phyloP scores from a whole-genome alignment of 2,888 invertebrate species.

The Ectobius pallidus region DNA sequence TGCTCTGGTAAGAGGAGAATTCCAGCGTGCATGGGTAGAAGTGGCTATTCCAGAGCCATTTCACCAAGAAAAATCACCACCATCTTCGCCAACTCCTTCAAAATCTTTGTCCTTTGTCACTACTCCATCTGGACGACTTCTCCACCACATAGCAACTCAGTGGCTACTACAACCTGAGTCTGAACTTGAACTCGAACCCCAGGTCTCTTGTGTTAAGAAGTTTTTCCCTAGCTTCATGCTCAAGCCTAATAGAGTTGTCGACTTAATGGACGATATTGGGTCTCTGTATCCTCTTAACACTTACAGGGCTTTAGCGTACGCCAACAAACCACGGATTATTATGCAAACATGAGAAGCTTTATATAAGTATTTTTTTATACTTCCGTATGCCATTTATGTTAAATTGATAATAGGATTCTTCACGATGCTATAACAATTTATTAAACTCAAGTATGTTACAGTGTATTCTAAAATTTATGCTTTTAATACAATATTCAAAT shows the following conservation, averaged over 20 bases:
- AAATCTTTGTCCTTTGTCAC: neutral
- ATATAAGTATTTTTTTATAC: too few relatives aligned
- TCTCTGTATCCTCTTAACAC: neutral
- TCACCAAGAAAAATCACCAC: neutral
- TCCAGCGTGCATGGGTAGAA: constrained; percentile 68
- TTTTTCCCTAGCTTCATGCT: neutral
- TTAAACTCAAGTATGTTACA: too few relatives aligned
- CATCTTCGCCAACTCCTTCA: neutral
- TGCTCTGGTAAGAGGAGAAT: constrained; percentile 61
- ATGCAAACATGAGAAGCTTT: too few relatives aligned
- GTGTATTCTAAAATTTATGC: too few relatives aligned
- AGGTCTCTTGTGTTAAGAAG: neutral
- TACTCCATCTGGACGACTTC: neutral
- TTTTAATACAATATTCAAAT: too few relatives aligned
- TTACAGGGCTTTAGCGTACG: neutral
- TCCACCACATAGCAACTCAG: neutral
- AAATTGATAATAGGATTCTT: too few relatives aligned
- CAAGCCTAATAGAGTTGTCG: neutral
- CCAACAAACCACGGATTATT: neutral
- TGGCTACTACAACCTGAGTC: neutral
- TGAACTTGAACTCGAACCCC: neutral
- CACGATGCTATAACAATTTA: too few relatives aligned
- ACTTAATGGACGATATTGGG: neutral
- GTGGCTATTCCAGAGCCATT: constrained; percentile 56
- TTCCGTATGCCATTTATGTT: too few relatives aligned